Evolutionary conservation across 2,797 vertebrate species (phyloP), one percentile per base, ranked within the genome.

Genomic region (Notolabrus celidotus): DNA sequence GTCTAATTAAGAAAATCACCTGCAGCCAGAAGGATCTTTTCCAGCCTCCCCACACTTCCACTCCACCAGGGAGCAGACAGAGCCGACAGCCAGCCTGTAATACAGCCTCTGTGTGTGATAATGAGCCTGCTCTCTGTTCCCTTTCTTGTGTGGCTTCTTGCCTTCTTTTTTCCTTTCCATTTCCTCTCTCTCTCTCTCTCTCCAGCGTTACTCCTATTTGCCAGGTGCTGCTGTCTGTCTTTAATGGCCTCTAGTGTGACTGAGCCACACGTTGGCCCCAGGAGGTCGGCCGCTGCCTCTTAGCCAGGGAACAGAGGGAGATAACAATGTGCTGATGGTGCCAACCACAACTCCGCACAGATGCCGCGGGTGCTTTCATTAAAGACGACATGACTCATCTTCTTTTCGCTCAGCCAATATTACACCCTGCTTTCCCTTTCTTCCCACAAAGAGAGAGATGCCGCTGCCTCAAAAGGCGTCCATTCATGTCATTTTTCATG

Each of bases 301-400:
- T 65, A 79, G 78, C 81, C 47, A 19, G 53, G 65, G 73, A 83
- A 86, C 73, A 78, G 83, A 82, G 81, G 67, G 71, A 84, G 88
- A 91, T 91, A 91, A 91, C 90, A 85, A 91, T 86, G 87, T 88
- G 89, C 90, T 83, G 88, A 89, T 84, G 88, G 71, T 63, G 85
- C 85, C 87, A 75, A 81, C 73, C 72, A 25, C 73, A 71, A 53
- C 86, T 81, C 79, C 74, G 58, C 82, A 74, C 73, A 63, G 84
- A 83, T 63, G 68, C 82, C 50, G 56, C 19, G 0, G 78, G 79
- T 29, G 60, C 83, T 86, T 89, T 87, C 86, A 85, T 91, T 86
- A 85, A 77, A 86, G 82, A 79, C 53, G 51, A 82, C 87, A 83
- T 84, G 75, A 90, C 86, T 89, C 84, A 83, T 88, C 75, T 82